Evolutionary conservation across 2,888 invertebrate genomes (phyloP).

Genomic region (Drosophila melanocephala): DNA sequence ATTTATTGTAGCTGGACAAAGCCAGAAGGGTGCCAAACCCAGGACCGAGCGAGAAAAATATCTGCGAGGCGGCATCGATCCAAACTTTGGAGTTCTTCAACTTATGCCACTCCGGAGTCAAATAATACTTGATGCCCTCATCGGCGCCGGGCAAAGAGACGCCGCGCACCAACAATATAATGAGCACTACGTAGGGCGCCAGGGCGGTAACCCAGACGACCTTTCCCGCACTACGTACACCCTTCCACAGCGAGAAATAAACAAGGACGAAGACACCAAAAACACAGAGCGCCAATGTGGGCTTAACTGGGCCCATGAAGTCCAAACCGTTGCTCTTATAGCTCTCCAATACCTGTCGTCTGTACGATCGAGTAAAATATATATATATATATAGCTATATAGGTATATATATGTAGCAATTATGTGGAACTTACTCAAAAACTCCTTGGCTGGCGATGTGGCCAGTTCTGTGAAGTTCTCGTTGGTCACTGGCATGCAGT

Average conservation of each 20-base stretch:
- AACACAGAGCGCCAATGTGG: conserved; percentile 94
- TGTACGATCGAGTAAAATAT: conserved; percentile 81
- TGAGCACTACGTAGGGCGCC: conserved; percentile 95
- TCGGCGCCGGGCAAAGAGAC: conserved; percentile 94
- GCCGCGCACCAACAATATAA: conserved; percentile 93
- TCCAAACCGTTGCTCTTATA: conserved; percentile 93
- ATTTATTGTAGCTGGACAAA: conserved; percentile 96
- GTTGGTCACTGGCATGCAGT: conserved; percentile 89
- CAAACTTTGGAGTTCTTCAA: conserved; percentile 92
- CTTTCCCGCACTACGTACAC: conserved; percentile 96
- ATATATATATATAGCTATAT: background rate
- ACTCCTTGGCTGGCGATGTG: conserved; percentile 94
- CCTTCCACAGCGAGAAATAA: conserved; percentile 98
- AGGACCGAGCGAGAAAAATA: conserved; percentile 96
- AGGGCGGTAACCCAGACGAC: conserved; percentile 98
- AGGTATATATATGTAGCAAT: no score
- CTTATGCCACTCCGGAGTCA: conserved; percentile 95
- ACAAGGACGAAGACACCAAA: conserved; percentile 96
- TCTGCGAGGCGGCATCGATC: conserved; percentile 97
- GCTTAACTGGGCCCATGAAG: conserved; percentile 95
- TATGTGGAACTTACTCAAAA: conserved; percentile 90
- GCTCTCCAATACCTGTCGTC: conserved; percentile 94
- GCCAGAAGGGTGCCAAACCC: conserved; percentile 96
- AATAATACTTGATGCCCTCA: conserved; percentile 94
- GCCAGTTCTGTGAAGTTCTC: conserved; percentile 87